Conservation (phyloP, 2,888 invertebrate species). For the Philereme vetulata region DNA sequence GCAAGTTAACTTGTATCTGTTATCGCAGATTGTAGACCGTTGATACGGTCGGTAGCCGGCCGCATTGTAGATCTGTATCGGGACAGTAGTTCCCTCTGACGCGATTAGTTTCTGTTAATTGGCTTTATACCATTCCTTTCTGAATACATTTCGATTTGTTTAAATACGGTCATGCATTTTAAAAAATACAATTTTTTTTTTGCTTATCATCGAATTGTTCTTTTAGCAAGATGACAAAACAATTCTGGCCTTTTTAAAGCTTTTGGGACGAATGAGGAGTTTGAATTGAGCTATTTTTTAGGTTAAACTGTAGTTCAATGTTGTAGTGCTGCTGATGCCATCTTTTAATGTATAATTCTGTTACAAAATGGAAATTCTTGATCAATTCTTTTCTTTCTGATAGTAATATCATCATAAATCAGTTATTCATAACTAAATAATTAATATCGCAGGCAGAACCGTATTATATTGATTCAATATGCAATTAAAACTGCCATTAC, state of each 20-base stretch:
- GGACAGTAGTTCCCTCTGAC: slow-evolving; percentile 53
- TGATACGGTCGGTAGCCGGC: slow-evolving; percentile 63
- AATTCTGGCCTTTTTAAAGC: no score
- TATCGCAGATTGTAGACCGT: slow-evolving; percentile 75
- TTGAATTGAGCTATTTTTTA: no score
- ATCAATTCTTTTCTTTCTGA: not conserved
- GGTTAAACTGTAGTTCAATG: no score
- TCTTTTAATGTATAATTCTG: no score
- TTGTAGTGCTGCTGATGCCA: no score
- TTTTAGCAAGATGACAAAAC: no score
- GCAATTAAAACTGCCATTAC: slow-evolving; percentile 31
- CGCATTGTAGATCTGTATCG: slow-evolving; percentile 60
- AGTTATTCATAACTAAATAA: slow-evolving; percentile 6
- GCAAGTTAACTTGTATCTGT: slow-evolving; percentile 79
- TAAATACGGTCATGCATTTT: not conserved
- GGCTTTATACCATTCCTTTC: slow-evolving; percentile 35
- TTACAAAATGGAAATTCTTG: no score
- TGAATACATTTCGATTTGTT: slow-evolving; percentile 27
- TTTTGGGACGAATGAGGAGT: no score
- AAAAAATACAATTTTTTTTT: not conserved
- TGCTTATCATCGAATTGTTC: not conserved
- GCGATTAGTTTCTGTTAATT: slow-evolving; percentile 55
- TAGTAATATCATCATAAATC: not conserved
- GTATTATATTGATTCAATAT: slow-evolving; percentile 35
- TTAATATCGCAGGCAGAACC: slow-evolving; percentile 9